Base-by-base conservation (phyloP, 2,797 vertebrate species). In the Siniperca scherzeri region DNA sequence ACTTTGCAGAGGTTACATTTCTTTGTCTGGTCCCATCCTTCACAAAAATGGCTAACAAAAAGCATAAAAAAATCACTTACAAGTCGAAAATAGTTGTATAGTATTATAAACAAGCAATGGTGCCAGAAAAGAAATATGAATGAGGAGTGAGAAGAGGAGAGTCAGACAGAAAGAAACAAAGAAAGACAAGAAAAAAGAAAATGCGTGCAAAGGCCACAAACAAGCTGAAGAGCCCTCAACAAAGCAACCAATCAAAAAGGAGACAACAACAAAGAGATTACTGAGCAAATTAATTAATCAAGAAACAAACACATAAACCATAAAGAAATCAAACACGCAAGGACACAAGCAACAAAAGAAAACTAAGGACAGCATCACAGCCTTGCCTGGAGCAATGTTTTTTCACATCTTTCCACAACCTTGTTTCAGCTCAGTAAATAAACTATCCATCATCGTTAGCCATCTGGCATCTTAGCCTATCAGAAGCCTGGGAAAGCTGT, bases 371-470 rank as follows among this genome's bases (percentile, higher is more conserved):
- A 10, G 36, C 75, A 44, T 77, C 69, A 66, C 62, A 14, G 4
- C 53, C 57, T 66, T 27, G 62, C 48, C 82, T 77, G 46, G 22
- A 84, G 74, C 87, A 87, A 86, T 56, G 44, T 81, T 77, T 80
- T 59, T 61, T 30, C 40, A 79, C 84, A 53, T 85, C 68, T 83
- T 73, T 85, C 30, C 72, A 77, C 88, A 90, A 78, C 87, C 91
- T 91, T 86, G 92, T 90, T 95, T 92, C 87, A 88, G 82, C 85
- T 87, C 80, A 87, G 89, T 93, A 93, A 94, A 94, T 94, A 93
- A 95, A 92, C 90, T 86, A 93, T 94, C 91, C 91, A 87, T 94
- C 93, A 93, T 93, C 53, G 84, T 93, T 94, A 94, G 80, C 89
- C 87, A 81, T 85, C 86, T 89, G 91, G 82, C 88, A 69, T 83